Conservation (phyloP, 2,797 vertebrate species). For the Ctenopoma kingsleyae region DNA sequence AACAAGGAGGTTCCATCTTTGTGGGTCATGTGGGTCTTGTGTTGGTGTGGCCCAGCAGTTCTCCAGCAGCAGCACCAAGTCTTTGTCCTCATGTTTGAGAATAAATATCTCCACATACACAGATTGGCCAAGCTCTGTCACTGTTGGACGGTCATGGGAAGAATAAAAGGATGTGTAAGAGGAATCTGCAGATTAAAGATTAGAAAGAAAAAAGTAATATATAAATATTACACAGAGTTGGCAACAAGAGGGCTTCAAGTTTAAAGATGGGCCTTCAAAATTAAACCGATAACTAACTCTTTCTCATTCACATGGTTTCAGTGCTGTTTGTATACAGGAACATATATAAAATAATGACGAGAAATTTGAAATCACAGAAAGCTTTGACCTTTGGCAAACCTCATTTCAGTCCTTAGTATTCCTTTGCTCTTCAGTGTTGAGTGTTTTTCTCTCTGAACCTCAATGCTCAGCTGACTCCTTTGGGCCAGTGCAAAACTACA, state of each 20-base stretch:
- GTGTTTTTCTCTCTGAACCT: constrained; percentile 9
- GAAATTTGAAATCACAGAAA: not conserved
- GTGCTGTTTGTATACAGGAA: not conserved
- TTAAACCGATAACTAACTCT: too few species aligned
- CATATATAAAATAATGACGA: not conserved
- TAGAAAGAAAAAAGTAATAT: not conserved
- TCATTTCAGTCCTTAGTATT: constrained; percentile 63
- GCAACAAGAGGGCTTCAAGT: not conserved
- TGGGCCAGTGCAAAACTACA: constrained; percentile 64
- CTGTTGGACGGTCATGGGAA: constrained; percentile 9
- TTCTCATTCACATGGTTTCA: not conserved
- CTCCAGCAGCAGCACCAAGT: constrained; percentile 56
- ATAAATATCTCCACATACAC: constrained; percentile 71
- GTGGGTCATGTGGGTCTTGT: constrained; percentile 55
- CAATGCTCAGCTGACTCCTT: constrained; percentile 31
- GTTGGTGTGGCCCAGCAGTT: constrained; percentile 76
- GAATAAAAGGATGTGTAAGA: constrained; percentile 65
- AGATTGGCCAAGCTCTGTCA: constrained; percentile 57
- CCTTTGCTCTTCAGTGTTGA: constrained; percentile 53
- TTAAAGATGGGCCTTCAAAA: too few species aligned
- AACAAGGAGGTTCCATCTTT: constrained; percentile 66
- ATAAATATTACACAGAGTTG: not conserved
- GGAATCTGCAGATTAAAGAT: constrained; percentile 52
- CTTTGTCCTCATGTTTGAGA: constrained; percentile 59
- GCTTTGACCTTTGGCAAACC: constrained; percentile 73